A percentile compares a stretch with the other conserved stretches of the same genome.
Conservation (phyloP, 2,797 vertebrate genomes). For the Buceros bicornis region DNA sequence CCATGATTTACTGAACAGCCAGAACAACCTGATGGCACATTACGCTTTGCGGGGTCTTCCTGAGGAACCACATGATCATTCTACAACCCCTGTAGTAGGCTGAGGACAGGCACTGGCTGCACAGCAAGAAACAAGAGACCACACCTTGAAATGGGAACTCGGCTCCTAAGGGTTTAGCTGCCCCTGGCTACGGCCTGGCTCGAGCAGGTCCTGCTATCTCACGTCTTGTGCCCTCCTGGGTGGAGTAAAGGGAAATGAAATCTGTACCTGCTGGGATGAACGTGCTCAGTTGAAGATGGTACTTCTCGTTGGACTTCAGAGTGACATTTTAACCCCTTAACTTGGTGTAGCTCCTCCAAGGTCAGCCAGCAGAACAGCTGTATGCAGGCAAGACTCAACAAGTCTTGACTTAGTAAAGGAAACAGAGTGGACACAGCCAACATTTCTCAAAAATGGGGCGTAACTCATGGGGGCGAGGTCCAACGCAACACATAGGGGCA, state of each 20-base stretch:
- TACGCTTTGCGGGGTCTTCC: not conserved
- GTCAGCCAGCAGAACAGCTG: not conserved
- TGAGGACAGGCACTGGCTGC: not conserved
- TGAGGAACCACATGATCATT: not conserved
- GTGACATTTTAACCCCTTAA: not conserved
- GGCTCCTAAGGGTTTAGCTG: not conserved
- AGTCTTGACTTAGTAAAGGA: not conserved
- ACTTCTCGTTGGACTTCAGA: not conserved
- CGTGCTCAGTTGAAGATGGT: not conserved
- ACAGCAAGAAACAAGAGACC: not conserved
- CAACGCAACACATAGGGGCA: not conserved
- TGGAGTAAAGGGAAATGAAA: not conserved
- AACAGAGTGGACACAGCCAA: not conserved
- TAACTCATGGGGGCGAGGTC: not conserved
- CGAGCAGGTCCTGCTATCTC: not conserved
- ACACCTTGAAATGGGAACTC: not conserved
- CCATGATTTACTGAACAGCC: fast-evolving
- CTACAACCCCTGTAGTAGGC: not conserved
- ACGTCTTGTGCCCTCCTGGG: not conserved
- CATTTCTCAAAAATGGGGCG: not conserved
- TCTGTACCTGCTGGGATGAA: not conserved
- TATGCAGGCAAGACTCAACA: not conserved
- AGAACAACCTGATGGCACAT: not conserved
- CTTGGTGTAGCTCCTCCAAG: not conserved
- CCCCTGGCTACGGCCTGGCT: not conserved